These are phyloP conservation scores for Mormyrus iriodes DNA, from an alignment of 2,113 vertebrate genomes.

Conservation along the genomic window DNA sequence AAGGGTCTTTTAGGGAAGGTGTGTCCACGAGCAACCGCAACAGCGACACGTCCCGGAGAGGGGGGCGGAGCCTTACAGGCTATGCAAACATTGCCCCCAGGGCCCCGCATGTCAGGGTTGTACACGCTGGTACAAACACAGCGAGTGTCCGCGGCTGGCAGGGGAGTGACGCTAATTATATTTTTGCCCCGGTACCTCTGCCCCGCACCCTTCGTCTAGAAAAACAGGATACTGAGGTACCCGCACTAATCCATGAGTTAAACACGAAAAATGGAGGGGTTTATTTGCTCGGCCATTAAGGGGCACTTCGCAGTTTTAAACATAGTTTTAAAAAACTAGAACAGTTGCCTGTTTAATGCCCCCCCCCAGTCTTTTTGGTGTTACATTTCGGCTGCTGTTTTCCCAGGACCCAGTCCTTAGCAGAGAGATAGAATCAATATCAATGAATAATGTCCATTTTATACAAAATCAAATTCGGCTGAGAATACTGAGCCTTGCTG, in stretches of 20 bases:
- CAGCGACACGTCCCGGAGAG: conserved; percentile 39
- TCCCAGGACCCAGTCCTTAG: conserved; percentile 24
- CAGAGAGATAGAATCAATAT: not conserved
- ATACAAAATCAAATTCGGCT: not conserved
- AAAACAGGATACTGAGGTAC: conserved; percentile 57
- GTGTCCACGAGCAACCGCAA: conserved; percentile 40
- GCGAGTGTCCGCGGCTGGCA: not conserved
- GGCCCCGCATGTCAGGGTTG: conserved; percentile 42
- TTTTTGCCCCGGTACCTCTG: conserved; percentile 45
- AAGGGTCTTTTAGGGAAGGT: conserved; percentile 30
- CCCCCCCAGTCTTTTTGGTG: conserved; percentile 25
- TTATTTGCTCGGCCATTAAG: conserved; percentile 59
- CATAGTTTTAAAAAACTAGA: conserved; percentile 26
- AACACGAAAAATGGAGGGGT: conserved; percentile 47
- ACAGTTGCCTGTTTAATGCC: conserved; percentile 39
- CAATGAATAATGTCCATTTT: not conserved
- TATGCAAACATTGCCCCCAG: conserved; percentile 57
- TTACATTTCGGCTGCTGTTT: conserved; percentile 50
- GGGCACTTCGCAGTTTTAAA: conserved; percentile 50
- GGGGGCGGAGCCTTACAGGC: conserved; percentile 56
- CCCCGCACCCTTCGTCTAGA: conserved; percentile 35
- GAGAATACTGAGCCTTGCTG: not conserved
- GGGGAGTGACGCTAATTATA: conserved; percentile 56
- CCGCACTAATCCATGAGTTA: conserved; percentile 53
- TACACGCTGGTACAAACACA: not conserved